Evolutionary conservation across 2,113 vertebrate species (phyloP), one percentile per base, ranked within the genome.

Genomic region (Psilopsiagon aurifrons): DNA sequence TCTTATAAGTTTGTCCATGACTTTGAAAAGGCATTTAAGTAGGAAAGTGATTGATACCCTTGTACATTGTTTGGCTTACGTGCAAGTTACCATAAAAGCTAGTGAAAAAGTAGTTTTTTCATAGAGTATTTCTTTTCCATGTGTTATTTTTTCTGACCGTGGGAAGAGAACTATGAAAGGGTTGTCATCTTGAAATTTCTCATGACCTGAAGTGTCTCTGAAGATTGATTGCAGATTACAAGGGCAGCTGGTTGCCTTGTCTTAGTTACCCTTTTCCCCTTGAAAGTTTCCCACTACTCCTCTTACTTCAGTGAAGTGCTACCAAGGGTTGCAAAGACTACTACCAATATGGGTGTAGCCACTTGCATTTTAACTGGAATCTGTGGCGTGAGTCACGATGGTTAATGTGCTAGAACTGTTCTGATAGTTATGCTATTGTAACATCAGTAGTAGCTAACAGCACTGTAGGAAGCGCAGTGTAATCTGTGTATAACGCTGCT

Each of bases 151-250:
- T 94, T 81, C 62, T 94, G 96, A 94, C 92, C 81, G 95, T 97
- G 96, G 94, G 96, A 97, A 96, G 81, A 84, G 90, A 95, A 60
- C 81, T 91, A 5, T 62, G 77, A 85, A 84, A 82, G 80, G 69
- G 52, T 87, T 97, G 80, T 95, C 95, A 67, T 93, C 81, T 74
- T 94, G 77, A 94, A 95, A 82, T 96, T 96, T 96, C 94, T 91
- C 92, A 94, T 95, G 95, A 97, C 96, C 95, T 94, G 80, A 79
- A 73, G 80, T 97, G 66, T 88, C 96, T 96, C 81, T 94, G 84
- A 22, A 84, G 79, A 74, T 81, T 85, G 88, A 88, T 35, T 87
- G 37, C 35, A 49, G 69, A 69, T 93, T 84, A 84, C 70, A 44
- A 69, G 88, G 88, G 80, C 90, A 91, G 88, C 60, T 28, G 31